These are phyloP conservation scores for Nowickia ferox DNA, from an alignment of 2,888 invertebrate species.

Conservation along the genomic window DNA sequence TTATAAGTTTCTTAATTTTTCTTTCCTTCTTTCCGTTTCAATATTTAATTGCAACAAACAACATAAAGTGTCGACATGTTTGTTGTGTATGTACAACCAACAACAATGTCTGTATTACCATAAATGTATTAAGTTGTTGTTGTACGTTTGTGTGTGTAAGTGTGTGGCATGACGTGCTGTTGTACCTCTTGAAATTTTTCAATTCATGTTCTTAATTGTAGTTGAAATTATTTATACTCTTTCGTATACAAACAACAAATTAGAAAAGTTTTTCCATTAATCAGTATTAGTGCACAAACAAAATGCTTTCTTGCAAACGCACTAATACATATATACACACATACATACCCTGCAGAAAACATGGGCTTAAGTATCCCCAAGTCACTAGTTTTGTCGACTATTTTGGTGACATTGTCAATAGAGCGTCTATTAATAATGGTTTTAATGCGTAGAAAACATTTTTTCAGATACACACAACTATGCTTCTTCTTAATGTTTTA, in stretches of 20 bases:
- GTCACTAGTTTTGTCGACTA: no score
- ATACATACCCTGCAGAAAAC: no score
- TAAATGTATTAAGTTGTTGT: not conserved
- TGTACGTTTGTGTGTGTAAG: not conserved
- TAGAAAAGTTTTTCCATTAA: constrained; percentile 71
- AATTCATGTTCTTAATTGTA: constrained; percentile 62
- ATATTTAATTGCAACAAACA: constrained; percentile 44
- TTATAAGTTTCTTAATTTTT: not conserved
- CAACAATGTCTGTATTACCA: not conserved
- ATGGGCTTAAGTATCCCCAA: no score
- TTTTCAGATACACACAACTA: no score
- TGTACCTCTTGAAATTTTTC: constrained; percentile 40
- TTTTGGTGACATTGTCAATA: no score
- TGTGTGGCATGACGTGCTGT: constrained; percentile 25
- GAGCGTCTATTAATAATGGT: no score
- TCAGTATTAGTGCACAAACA: constrained; percentile 61
- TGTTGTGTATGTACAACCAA: not conserved
- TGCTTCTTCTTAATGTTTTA: no score
- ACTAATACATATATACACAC: not conserved
- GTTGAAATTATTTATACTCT: constrained; percentile 52
- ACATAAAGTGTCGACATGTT: constrained; percentile 41
- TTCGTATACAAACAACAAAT: constrained; percentile 62
- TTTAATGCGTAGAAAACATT: no score
- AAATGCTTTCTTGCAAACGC: constrained; percentile 34
- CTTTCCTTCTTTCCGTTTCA: not conserved